Evolutionary conservation across 2,888 invertebrate genomes (phyloP).

Genomic region (Steinernema carpocapsae): DNA sequence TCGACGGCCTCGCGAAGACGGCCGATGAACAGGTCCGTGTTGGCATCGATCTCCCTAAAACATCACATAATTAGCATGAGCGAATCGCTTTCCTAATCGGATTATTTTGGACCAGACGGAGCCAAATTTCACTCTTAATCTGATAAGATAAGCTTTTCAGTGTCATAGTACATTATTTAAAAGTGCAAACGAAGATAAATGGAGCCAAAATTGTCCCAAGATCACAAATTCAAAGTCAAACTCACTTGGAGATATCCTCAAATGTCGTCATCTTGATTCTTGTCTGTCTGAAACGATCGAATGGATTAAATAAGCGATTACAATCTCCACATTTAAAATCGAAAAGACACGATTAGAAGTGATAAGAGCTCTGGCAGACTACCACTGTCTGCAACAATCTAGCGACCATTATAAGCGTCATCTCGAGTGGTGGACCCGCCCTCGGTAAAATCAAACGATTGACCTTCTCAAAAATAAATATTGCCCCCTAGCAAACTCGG

Average conservation of each 20-base stretch:
- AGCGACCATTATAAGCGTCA: conserved; percentile 27
- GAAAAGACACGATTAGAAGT: not conserved
- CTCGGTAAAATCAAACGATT: not conserved
- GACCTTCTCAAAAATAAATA: not conserved
- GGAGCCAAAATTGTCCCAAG: not conserved
- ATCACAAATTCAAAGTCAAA: not conserved
- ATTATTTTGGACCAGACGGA: conserved; percentile 2
- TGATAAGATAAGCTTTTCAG: not conserved
- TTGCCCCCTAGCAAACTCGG: not conserved
- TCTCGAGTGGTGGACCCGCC: not conserved
- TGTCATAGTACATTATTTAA: not conserved
- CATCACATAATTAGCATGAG: not conserved
- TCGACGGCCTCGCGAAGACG: conserved; percentile 84
- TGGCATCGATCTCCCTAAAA: conserved; percentile 79
- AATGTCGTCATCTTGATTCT: not conserved
- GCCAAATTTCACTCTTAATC: not conserved
- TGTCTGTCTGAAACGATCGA: not conserved
- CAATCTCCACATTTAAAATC: not conserved
- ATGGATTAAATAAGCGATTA: conserved; percentile 3
- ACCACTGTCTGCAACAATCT: conserved; percentile 19
- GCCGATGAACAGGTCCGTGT: conserved; percentile 80
- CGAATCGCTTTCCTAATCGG: not conserved
- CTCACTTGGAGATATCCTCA: conserved; percentile 20
- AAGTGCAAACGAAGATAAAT: conserved; percentile 18
- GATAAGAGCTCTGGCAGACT: not conserved